A percentile compares a stretch with the other conserved stretches of the same genome.
phyloP scores from a whole-genome alignment of 2,797 vertebrate genomes.

The Anguilla pacifica region DNA sequence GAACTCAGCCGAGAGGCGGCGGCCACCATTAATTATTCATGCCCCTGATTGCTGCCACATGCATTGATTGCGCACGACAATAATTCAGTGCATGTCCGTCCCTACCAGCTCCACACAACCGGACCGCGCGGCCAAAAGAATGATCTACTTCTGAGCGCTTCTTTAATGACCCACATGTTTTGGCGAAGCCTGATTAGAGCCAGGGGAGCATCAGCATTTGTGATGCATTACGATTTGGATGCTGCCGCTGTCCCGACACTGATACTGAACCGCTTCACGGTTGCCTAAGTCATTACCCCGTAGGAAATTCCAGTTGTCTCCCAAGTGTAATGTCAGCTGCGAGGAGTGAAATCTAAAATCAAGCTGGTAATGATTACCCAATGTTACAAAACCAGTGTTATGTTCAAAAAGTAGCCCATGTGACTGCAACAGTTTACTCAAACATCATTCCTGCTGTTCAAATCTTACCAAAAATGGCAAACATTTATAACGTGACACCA shows the following conservation, averaged over 20 bases:
- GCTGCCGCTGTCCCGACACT: not conserved
- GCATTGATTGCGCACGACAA: not conserved
- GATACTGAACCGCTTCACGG: not conserved
- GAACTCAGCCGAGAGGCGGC: not conserved
- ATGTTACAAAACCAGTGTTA: not conserved
- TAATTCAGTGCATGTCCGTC: not conserved
- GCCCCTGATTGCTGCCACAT: slow-evolving; percentile 16
- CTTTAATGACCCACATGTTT: slow-evolving; percentile 17
- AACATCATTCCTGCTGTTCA: not conserved
- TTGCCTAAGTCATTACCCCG: not conserved
- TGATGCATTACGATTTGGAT: not conserved
- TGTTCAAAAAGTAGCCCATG: not conserved
- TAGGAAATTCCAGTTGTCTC: not conserved
- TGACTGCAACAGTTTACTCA: not conserved
- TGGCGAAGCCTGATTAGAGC: not conserved
- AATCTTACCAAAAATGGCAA: not conserved
- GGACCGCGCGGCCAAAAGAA: not conserved
- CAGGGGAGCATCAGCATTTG: not conserved
- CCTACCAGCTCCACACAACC: slow-evolving; percentile 10
- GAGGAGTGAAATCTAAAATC: not conserved
- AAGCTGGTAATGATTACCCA: not conserved
- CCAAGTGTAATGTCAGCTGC: not conserved
- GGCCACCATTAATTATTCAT: not conserved
- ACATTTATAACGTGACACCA: not conserved
- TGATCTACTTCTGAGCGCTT: not conserved